Conservation (phyloP, 2,888 invertebrate genomes). For the Xestia ashworthii region DNA sequence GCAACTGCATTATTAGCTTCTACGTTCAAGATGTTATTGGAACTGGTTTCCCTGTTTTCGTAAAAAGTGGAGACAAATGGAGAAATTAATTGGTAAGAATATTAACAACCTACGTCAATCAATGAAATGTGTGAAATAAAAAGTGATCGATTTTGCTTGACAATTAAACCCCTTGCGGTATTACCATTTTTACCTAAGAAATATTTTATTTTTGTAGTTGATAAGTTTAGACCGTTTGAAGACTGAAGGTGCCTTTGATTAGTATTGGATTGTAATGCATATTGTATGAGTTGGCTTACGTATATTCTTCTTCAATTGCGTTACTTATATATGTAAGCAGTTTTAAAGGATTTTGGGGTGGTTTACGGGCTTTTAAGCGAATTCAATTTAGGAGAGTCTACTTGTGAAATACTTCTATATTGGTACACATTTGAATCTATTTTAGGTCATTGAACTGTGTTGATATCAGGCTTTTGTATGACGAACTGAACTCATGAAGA, state of each 20-base stretch:
- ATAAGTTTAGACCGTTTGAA: neutral
- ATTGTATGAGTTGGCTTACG: slow-evolving; percentile 25
- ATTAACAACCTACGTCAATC: neutral
- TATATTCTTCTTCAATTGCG: slow-evolving; percentile 13
- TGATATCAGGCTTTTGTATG: neutral
- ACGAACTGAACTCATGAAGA: neutral
- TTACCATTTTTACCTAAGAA: neutral
- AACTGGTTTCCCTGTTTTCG: neutral
- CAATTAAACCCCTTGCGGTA: no score
- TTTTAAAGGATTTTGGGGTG: slow-evolving; percentile 14
- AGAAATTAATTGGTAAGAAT: neutral
- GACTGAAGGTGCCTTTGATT: slow-evolving; percentile 30
- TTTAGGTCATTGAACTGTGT: slow-evolving; percentile 15
- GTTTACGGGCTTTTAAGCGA: neutral
- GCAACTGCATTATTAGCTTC: slow-evolving; percentile 31
- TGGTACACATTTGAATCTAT: slow-evolving; percentile 1
- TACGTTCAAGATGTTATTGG: slow-evolving; percentile 22
- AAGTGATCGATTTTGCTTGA: neutral
- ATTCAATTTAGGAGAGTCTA: slow-evolving; percentile 16
- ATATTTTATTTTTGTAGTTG: no score
- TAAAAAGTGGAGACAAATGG: neutral
- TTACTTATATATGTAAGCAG: neutral
- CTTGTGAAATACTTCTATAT: slow-evolving; percentile 2
- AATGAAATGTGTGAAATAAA: no score
- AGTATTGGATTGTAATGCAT: slow-evolving; percentile 20